These are phyloP conservation scores for Tangara arthus DNA, from an alignment of 2,797 vertebrate genomes.

Conservation along the genomic window DNA sequence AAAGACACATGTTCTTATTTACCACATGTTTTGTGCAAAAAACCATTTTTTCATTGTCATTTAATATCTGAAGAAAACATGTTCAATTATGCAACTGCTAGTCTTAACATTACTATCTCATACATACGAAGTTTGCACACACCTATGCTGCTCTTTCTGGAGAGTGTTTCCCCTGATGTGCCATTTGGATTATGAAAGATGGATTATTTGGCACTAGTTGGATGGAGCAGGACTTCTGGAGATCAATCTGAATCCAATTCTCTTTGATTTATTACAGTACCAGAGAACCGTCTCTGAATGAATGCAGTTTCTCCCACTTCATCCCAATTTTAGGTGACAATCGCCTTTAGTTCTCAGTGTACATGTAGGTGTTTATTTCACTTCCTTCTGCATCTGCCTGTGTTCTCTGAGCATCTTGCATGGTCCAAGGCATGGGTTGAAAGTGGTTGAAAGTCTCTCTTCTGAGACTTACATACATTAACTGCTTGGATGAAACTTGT, in stretches of 20 bases:
- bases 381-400: not conserved
- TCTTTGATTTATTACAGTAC: not conserved
- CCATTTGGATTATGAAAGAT: not conserved
- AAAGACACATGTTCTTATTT: not conserved
- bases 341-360: not conserved
- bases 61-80: not conserved
- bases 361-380: not conserved
- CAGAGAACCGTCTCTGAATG: not conserved
- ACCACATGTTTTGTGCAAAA: not conserved
- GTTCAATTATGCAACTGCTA: not conserved
- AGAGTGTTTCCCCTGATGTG: not conserved
- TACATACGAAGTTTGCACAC: accelerated
- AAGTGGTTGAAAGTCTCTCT: not conserved
- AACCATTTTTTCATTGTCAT: not conserved
- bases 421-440: not conserved
- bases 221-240: not conserved
- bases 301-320: not conserved
- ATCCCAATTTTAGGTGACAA: not conserved
- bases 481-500: not conserved
- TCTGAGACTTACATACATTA: not conserved
- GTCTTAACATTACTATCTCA: not conserved
- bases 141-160: not conserved
- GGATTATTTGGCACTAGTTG: not conserved
- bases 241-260: not conserved
- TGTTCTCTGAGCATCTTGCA: not conserved